Evolutionary conservation across 1,140 invertebrate species (phyloP).

Genomic region (Pseudachorutes palmiensis): DNA sequence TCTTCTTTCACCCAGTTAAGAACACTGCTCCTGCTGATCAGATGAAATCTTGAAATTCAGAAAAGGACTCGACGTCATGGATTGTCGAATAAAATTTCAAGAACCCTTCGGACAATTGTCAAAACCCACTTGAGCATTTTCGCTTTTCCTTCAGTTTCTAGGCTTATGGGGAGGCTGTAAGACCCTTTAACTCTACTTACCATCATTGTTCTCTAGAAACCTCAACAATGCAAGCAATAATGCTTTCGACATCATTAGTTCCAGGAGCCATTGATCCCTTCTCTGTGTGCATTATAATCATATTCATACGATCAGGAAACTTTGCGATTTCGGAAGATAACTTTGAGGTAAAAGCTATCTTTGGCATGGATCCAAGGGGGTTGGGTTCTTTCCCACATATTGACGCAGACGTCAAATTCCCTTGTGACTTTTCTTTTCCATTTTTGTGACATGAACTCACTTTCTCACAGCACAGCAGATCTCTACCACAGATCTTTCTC

Average conservation of each 20-base stretch:
- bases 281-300: not conserved
- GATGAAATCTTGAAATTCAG: conserved; percentile 4
- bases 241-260: not conserved
- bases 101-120: conserved; percentile 9
- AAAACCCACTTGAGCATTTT: conserved; percentile 7
- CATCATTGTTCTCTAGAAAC: conserved; percentile 3
- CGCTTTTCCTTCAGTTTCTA: not conserved
- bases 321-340: no score
- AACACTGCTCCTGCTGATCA: not conserved
- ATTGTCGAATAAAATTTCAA: conserved; percentile 5
- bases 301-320: not conserved
- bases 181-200: not conserved
- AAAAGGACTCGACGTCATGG: not conserved
- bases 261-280: not conserved
- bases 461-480: not conserved
- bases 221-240: not conserved
- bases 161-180: not conserved
- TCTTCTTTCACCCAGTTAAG: not conserved
- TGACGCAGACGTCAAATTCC: not conserved
- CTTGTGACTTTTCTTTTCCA: conserved; percentile 2
- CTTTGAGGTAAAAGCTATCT: no score
- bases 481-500: conserved; percentile 4
- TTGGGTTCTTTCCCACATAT: no score
- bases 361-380: no score
- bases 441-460: conserved; percentile 3